Base-by-base conservation (phyloP, 2,888 invertebrate genomes). In the Sinodicranocentrus sp. region DNA sequence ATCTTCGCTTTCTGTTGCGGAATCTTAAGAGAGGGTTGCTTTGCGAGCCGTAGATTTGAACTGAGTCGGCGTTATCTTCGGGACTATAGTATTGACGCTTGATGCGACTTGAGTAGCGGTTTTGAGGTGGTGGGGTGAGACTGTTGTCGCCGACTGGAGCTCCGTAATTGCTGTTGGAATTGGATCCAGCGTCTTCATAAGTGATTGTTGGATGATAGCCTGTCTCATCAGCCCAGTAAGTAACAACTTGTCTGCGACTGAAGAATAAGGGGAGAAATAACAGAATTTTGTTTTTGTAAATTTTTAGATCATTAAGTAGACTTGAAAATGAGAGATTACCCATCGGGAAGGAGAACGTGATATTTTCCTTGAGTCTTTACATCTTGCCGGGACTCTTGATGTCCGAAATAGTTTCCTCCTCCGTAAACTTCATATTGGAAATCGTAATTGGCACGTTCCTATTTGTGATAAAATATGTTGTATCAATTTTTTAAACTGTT, bases 371-470 rank as follows among this genome's bases (percentile, higher is more conserved):
- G 73, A 2, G 86, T 82, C 2, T 75, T 72, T 19, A 61, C 39
- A 21, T 84, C 85, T 17, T 57, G 25, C 43, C 87, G 43, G 3
- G 86, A 76, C 48, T 87, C 87, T 15, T 82, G 54, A 61, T 87
- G 87, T 13, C 87, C 87, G 68, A 78, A 86, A 10, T 48, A 71
- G 70, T 86, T 86, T 25, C 86, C 86, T 21, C 86, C 87, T 5
- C 87, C 87, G 54, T 82, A 84, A 15, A 87, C 80, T 82, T 86
- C 78, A 57, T 87, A 87, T 17, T 82, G 76, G 61, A 87, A 87
- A 33, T 87, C 87, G 67, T 87, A 87, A 39, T 87, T 87, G n/a
- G 82, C n/a, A n/a, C n/a, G 68, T 72, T 87, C 86, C 86, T 87
- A 28, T 17, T 19, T 21, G 21, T 13, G 48, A 44, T 44, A 73